phyloP scores from a whole-genome alignment of 2,888 invertebrate genomes.

The Sclerodermus sp. region DNA sequence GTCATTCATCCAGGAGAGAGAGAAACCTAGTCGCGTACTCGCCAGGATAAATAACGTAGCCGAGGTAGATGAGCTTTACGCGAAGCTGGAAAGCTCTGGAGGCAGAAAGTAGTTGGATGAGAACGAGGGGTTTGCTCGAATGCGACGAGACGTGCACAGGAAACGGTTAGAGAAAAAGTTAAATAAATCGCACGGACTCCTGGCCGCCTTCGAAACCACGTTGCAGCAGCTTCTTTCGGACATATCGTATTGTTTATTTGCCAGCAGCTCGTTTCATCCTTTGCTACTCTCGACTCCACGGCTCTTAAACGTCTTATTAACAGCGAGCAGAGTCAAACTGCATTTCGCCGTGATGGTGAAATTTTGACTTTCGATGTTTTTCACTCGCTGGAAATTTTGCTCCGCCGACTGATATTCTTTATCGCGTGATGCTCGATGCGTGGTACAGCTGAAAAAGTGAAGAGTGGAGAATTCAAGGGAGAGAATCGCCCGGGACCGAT shows the following conservation, averaged over 20 bases:
- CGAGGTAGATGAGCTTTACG: slow-evolving; percentile 33
- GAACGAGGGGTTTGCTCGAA: slow-evolving; percentile 31
- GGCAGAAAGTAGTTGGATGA: slow-evolving; percentile 18
- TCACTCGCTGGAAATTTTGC: too few relatives aligned
- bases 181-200: slow-evolving; percentile 43
- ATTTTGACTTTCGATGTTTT: too few relatives aligned
- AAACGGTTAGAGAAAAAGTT: slow-evolving; percentile 29
- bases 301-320: too few relatives aligned
- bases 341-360: too few relatives aligned
- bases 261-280: slow-evolving; percentile 16
- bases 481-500: not conserved
- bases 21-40: slow-evolving; percentile 16
- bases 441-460: slow-evolving; percentile 2
- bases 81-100: slow-evolving; percentile 23
- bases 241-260: slow-evolving; percentile 40
- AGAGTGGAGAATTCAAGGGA: too few relatives aligned
- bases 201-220: slow-evolving; percentile 19
- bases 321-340: too few relatives aligned
- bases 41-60: slow-evolving; percentile 31
- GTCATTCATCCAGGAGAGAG: slow-evolving; percentile 10
- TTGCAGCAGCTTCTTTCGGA: slow-evolving; percentile 27
- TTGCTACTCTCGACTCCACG: too few relatives aligned
- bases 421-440: too few relatives aligned
- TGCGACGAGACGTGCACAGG: slow-evolving; percentile 38
- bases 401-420: too few relatives aligned